phyloP scores from a whole-genome alignment of 2,797 vertebrate species.

The Sebastes vulpes region DNA sequence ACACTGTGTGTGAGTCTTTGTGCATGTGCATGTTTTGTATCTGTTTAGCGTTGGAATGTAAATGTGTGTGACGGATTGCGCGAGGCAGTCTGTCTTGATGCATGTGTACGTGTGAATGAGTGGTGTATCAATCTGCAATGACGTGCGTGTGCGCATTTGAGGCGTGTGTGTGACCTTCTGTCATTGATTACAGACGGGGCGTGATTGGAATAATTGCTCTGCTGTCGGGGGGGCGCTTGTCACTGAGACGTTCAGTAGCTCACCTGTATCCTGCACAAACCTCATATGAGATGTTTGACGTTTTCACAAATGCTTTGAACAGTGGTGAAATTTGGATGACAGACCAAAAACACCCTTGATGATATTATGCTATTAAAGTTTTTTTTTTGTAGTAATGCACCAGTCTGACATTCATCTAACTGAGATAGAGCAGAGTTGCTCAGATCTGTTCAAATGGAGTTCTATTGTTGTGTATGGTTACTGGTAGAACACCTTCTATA shows the following conservation, averaged over 20 bases:
- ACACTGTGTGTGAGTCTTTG: neutral
- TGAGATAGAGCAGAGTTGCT: neutral
- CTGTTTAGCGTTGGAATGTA: conserved; percentile 17
- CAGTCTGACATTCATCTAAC: neutral
- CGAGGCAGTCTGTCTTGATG: neutral
- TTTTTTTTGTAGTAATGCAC: neutral
- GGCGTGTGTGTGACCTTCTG: conserved; percentile 69
- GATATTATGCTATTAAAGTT: conserved; percentile 24
- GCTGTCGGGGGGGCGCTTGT: conserved; percentile 26
- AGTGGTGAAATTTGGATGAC: conserved; percentile 31
- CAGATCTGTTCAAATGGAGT: neutral
- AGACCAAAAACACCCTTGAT: conserved; percentile 20
- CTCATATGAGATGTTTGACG: conserved; percentile 46
- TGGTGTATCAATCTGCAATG: conserved; percentile 27
- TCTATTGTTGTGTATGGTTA: neutral
- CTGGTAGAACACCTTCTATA: neutral
- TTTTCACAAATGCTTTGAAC: conserved; percentile 39
- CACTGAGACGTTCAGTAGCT: conserved; percentile 2
- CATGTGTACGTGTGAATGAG: neutral
- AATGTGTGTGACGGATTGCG: neutral
- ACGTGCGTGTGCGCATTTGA: neutral
- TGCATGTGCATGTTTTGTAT: neutral
- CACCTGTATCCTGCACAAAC: conserved; percentile 47
- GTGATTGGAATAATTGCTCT: conserved; percentile 72
- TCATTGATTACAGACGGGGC: conserved; percentile 67